Evolutionary conservation across 2,888 invertebrate genomes (phyloP).

Genomic region (Phalangium opilio): DNA sequence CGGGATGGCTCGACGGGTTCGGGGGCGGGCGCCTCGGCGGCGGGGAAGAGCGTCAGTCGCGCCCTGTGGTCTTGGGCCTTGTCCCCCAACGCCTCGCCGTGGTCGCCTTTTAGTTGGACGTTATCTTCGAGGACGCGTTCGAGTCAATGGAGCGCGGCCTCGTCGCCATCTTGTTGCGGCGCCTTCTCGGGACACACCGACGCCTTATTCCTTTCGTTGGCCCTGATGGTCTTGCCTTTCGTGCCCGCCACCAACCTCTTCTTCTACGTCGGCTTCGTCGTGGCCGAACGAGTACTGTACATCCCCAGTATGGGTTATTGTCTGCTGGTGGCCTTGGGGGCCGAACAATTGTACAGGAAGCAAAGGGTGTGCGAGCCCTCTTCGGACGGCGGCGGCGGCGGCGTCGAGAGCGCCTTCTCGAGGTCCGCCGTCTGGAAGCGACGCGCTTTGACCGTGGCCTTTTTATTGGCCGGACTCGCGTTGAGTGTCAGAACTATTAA

Average conservation of each 20-base stretch:
- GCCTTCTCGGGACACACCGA: constrained; percentile 34
- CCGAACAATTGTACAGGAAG: constrained; percentile 12
- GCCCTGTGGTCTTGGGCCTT: background rate
- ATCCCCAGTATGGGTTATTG: constrained; percentile 92
- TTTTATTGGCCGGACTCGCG: constrained; percentile 1
- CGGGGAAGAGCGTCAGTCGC: background rate
- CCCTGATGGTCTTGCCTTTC: constrained; percentile 75
- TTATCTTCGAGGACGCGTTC: too few relatives aligned
- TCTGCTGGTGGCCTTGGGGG: constrained; percentile 61
- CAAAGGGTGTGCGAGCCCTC: constrained; percentile 1
- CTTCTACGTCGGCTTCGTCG: constrained; percentile 96
- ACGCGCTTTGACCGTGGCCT: constrained; percentile 2
- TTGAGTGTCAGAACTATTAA: constrained; percentile 47
- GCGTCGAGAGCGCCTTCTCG: background rate
- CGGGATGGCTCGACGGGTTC: too few relatives aligned
- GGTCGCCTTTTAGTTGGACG: constrained; percentile 1
- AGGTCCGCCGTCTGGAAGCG: background rate
- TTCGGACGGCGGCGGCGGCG: too few relatives aligned
- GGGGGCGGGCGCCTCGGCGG: too few relatives aligned
- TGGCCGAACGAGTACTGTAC: constrained; percentile 89
- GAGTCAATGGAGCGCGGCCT: too few relatives aligned
- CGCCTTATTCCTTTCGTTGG: constrained; percentile 37
- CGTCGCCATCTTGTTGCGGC: too few relatives aligned
- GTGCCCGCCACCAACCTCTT: constrained; percentile 89
- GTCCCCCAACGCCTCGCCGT: constrained; percentile 1